phyloP scores from a whole-genome alignment of 2,888 invertebrate species.

The Pomacea canaliculata region DNA sequence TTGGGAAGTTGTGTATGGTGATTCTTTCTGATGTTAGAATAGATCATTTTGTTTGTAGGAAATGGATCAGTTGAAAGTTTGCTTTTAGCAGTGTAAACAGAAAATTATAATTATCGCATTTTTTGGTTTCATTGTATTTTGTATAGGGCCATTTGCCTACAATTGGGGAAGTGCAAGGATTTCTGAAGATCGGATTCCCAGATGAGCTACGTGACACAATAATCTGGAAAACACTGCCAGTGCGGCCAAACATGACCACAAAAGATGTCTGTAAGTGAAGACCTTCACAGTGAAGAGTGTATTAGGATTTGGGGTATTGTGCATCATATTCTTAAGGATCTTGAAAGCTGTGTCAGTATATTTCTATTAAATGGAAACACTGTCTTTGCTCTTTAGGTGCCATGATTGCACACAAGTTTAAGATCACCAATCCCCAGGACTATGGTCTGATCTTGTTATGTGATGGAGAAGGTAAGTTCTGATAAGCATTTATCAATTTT shows the following conservation, averaged over 20 bases:
- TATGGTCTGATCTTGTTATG: constrained; percentile 91
- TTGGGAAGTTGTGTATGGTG: too few species aligned
- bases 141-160: constrained; percentile 53
- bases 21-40: too few species aligned
- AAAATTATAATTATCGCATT: too few species aligned
- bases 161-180: constrained; percentile 74
- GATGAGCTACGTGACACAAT: constrained; percentile 94
- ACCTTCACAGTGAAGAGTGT: too few species aligned
- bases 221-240: constrained; percentile 89
- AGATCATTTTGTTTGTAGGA: too few species aligned
- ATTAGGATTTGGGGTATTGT: too few species aligned
- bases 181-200: constrained; percentile 91
- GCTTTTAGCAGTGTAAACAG: too few species aligned
- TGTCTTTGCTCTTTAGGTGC: constrained; percentile 51
- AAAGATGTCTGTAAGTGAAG: constrained; percentile 85
- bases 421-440: constrained; percentile 96
- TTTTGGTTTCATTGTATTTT: neutral
- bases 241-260: constrained; percentile 92
- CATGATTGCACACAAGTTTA: constrained; percentile 93
- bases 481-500: neutral
- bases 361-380: too few species aligned
- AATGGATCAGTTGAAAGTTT: too few species aligned
- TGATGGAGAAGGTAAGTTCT: constrained; percentile 84
- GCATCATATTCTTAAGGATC: too few species aligned
- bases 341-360: too few species aligned